Percentiles rank a stretch among this genome's conserved stretches.
Conservation (phyloP, 2,888 invertebrate species). For the Myopa tessellatipennis region DNA sequence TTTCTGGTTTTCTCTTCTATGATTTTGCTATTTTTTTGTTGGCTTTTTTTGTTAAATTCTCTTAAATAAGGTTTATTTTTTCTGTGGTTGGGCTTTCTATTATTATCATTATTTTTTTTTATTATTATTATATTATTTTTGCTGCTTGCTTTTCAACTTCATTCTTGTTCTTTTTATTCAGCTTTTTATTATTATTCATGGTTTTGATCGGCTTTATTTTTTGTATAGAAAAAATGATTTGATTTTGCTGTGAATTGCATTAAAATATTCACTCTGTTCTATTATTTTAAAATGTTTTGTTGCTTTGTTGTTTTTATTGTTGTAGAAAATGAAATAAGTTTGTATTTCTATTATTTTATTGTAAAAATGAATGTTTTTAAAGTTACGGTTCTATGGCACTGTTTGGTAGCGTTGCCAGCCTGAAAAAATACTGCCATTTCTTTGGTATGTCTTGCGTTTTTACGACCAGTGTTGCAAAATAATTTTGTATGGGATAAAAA, state of each 20-base stretch:
- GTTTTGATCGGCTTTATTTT: not conserved
- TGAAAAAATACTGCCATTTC: conserved; percentile 20
- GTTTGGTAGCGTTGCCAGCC: conserved; percentile 33
- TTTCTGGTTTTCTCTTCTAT: conserved; percentile 53
- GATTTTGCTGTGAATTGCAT: conserved; percentile 27
- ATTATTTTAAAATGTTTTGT: conserved; percentile 21
- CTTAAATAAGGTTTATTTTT: conserved; percentile 45
- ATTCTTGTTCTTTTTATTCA: not conserved
- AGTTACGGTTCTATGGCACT: conserved; percentile 63
- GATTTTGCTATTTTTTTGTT: conserved; percentile 45
- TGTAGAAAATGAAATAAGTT: conserved; percentile 39
- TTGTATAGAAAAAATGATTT: conserved; percentile 43
- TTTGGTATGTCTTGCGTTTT: conserved; percentile 5
- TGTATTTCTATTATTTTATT: conserved; percentile 22
- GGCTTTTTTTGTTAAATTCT: conserved; percentile 35
- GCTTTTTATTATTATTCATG: not conserved
- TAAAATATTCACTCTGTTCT: conserved; percentile 43
- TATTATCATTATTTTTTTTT: conserved; percentile 39
- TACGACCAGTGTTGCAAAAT: not conserved
- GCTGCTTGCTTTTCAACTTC: conserved; percentile 35
- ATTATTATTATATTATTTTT: conserved; percentile 44
- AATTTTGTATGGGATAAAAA: not conserved
- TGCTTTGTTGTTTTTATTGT: conserved; percentile 40
- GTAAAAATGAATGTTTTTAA: conserved; percentile 46
- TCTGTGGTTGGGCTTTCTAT: conserved; percentile 23